Evolutionary conservation across 2,113 vertebrate species (phyloP), one percentile per base, ranked within the genome.

Genomic region (Phylloscopus whistleri): DNA sequence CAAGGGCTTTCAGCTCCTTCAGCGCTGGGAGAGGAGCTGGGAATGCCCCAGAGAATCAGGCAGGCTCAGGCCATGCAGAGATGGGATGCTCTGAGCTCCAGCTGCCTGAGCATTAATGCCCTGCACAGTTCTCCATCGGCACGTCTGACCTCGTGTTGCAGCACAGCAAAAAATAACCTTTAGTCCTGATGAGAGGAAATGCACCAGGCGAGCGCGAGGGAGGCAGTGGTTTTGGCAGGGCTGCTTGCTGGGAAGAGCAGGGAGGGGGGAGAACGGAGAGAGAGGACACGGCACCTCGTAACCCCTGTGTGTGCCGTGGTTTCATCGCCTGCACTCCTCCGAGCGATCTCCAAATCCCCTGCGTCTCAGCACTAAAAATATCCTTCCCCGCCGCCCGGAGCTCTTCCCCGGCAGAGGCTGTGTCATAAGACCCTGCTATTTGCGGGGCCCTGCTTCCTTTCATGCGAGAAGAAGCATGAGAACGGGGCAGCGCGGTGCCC

Each of bases 351-450:
- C 78, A 95, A 97, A 95, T 95, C 96, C 93, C 80, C 78, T 76
- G 95, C 41, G 69, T 91, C 95, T 96, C 90, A 13, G 84, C 64
- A 94, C 97, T 97, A 97, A 97, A 97, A 97, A 97, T 97, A 97
- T 94, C 96, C 55, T 46, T 91, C 82, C 79, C 72, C 13, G 51
- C 86, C 59, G 66, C 94, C 87, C 94, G 64, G 90, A 84, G 96
- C 95, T 96, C 60, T 90, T 97, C 96, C 49, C 93, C 90, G 68
- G 76, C 83, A 75, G 91, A 96, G 95, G 74, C 95, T 91, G 90
- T 94, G 95, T 97, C 96, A 97, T 91, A 92, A 96, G 97, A 96
- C 95, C 94, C 92, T 93, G 94, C 96, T 96, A 97, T 97, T 97
- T 96, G 93, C 93, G 81, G 95, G 96, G 86, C 94, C 80, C 89